Evolutionary conservation across 2,888 invertebrate species (phyloP).

Genomic region (Podabrus alpinus): DNA sequence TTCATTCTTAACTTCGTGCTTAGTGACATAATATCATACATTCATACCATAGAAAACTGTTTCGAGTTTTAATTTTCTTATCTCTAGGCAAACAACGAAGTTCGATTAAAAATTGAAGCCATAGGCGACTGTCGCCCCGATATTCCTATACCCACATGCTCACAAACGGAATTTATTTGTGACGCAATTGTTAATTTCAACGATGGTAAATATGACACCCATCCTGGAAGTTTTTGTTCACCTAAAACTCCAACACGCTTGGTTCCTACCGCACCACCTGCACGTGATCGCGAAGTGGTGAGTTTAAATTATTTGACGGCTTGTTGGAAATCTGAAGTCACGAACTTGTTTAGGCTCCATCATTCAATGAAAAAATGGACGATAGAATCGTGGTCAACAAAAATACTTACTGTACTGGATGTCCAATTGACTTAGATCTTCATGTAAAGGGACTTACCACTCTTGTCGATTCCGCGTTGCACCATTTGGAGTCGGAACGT

Average conservation of each 20-base stretch:
- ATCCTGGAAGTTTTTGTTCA: conserved; percentile 43
- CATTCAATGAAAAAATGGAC: background rate
- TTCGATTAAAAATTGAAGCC: conserved; percentile 10
- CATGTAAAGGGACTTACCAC: conserved; percentile 59
- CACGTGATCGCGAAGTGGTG: background rate
- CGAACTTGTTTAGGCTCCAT: background rate
- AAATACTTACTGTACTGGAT: conserved; percentile 57
- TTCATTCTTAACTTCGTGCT: too few relatives aligned
- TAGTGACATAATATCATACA: too few relatives aligned
- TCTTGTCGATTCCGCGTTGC: conserved; percentile 58
- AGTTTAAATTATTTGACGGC: background rate
- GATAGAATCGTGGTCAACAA: conserved; percentile 59
- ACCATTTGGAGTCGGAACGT: conserved; percentile 54
- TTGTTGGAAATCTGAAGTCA: background rate
- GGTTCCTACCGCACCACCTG: background rate
- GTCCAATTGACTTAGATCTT: conserved; percentile 58
- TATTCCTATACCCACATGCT: conserved; percentile 21
- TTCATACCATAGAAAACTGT: background rate
- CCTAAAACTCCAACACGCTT: conserved; percentile 33
- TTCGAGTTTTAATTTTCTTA: background rate
- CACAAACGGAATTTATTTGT: conserved; percentile 40
- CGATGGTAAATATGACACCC: conserved; percentile 36
- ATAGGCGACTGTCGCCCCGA: conserved; percentile 9
- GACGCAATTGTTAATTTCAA: conserved; percentile 40
- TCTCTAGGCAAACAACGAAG: conserved; percentile 6